Conservation (phyloP, 2,113 vertebrate genomes). For the Shinisaurus crocodilurus region DNA sequence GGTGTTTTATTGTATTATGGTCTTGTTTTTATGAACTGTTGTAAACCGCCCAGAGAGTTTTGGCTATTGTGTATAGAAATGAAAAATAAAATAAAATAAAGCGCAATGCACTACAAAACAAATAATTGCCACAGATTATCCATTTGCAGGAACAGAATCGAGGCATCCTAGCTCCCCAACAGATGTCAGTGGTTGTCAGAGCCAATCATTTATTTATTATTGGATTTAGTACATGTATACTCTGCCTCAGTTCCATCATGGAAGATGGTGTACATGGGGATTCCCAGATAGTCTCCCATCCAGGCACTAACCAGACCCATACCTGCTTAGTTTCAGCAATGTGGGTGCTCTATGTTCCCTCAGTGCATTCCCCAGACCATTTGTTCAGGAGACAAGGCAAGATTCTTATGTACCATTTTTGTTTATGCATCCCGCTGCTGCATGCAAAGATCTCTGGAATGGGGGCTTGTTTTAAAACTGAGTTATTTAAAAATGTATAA, state of each 20-base stretch:
- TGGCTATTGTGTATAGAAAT: too few species aligned
- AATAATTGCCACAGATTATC: neutral
- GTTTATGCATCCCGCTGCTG: constrained; percentile 17
- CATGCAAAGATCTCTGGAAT: neutral
- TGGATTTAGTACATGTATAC: neutral
- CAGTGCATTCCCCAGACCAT: neutral
- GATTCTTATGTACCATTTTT: neutral
- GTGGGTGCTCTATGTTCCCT: neutral
- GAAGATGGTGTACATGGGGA: neutral
- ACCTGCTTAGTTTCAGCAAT: neutral
- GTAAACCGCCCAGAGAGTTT: too few species aligned
- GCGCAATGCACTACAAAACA: neutral
- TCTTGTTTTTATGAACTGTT: too few species aligned
- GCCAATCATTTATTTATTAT: neutral
- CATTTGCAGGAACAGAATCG: neutral
- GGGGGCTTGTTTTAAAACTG: neutral
- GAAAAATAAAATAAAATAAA: too few species aligned
- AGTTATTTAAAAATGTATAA: constrained; percentile 42
- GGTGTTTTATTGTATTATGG: too few species aligned
- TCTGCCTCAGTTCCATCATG: neutral
- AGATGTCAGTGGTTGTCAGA: neutral
- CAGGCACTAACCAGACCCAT: neutral
- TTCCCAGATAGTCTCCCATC: neutral
- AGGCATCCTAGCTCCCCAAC: neutral
- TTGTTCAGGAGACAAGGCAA: neutral